Evolutionary conservation across 2,113 vertebrate species (phyloP).

Genomic region (Gymnogyps californianus): DNA sequence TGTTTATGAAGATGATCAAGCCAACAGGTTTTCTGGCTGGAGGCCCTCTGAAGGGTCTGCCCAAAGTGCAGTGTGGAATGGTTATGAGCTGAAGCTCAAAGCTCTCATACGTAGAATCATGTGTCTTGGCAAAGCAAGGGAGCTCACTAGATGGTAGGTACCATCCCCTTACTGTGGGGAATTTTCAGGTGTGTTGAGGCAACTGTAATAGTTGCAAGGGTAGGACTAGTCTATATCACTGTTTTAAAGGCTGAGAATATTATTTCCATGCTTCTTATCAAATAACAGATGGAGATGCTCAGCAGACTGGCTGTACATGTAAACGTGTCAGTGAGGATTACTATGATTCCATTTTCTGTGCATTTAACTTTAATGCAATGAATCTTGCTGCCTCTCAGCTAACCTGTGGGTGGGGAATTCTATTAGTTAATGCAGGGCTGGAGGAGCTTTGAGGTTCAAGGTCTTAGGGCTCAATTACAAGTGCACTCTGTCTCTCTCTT

Average conservation of each 20-base stretch:
- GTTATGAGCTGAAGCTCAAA: not conserved
- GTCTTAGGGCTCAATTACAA: not conserved
- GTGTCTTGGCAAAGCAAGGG: not conserved
- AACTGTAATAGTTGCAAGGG: not conserved
- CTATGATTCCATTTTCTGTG: not conserved
- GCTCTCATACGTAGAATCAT: not conserved
- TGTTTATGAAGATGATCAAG: not conserved
- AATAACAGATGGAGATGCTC: not conserved
- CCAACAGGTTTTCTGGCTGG: not conserved
- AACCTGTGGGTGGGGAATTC: not conserved
- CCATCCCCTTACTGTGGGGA: not conserved
- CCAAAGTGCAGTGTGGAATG: not conserved
- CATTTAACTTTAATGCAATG: not conserved
- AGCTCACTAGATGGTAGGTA: not conserved
- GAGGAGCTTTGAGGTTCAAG: not conserved
- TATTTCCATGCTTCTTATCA: not conserved
- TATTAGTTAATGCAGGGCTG: not conserved
- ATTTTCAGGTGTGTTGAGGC: not conserved
- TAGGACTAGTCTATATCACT: not conserved
- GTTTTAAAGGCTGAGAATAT: not conserved
- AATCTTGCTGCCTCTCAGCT: not conserved
- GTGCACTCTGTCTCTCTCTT: not conserved
- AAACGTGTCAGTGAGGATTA: not conserved
- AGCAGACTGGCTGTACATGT: not conserved
- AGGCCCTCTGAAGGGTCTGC: fast-evolving